Percentiles rank a stretch among this genome's conserved stretches.
Evolutionary conservation across 2,888 invertebrate species (phyloP).

Genomic region (Nipponacmea schrenckii): DNA sequence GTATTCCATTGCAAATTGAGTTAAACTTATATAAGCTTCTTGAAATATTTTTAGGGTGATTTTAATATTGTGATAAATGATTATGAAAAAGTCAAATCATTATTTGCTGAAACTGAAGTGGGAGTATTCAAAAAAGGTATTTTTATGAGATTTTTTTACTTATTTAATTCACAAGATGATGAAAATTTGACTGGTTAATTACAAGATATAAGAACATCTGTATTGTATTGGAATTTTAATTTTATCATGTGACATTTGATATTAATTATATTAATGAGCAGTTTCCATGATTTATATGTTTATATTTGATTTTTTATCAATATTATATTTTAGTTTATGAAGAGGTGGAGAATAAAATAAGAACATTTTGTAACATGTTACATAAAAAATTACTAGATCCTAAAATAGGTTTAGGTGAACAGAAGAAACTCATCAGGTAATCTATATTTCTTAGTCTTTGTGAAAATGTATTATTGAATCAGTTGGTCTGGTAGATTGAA

Average conservation of each 20-base stretch:
- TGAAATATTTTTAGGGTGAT: constrained; percentile 74
- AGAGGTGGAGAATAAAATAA: constrained; percentile 91
- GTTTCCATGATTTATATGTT: too few relatives aligned
- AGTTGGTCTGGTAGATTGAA: background rate
- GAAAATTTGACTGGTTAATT: too few relatives aligned
- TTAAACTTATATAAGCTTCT: constrained; percentile 7
- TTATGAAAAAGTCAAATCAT: constrained; percentile 92
- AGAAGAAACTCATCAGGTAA: constrained; percentile 89
- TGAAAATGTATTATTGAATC: background rate
- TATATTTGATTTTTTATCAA: background rate
- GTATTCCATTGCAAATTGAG: too few relatives aligned
- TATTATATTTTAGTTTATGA: constrained; percentile 75
- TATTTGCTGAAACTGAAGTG: constrained; percentile 93
- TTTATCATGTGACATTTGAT: too few relatives aligned
- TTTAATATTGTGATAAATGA: constrained; percentile 98
- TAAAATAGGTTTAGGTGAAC: constrained; percentile 92
- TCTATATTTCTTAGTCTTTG: background rate
- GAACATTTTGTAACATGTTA: constrained; percentile 82
- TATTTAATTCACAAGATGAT: too few relatives aligned
- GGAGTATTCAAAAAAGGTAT: constrained; percentile 68
- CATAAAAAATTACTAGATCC: constrained; percentile 86
- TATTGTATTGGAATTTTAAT: too few relatives aligned
- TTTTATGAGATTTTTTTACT: too few relatives aligned
- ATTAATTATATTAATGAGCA: too few relatives aligned
- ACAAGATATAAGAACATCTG: too few relatives aligned